A percentile compares a stretch with the other conserved stretches of the same genome.
Evolutionary conservation across 2,888 invertebrate genomes (phyloP).

Genomic region (Lasioglossum malachurum): DNA sequence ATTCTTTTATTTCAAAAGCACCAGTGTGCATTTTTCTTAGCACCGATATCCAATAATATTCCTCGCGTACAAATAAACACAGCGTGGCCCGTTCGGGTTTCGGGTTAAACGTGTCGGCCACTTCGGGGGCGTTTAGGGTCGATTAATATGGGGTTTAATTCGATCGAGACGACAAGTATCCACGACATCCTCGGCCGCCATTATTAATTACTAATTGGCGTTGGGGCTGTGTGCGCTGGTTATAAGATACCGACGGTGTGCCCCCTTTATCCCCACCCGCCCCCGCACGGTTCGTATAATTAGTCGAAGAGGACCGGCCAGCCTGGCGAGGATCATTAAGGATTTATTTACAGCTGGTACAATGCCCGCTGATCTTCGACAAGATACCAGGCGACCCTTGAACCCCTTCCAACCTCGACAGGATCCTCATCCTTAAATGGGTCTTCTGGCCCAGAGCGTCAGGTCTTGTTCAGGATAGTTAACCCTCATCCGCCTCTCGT

Average conservation of each 20-base stretch:
- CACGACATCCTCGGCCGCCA: constrained; percentile 62
- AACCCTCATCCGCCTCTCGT: no score
- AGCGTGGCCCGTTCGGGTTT: neutral
- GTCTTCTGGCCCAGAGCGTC: neutral
- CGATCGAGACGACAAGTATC: constrained; percentile 71
- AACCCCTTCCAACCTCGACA: constrained; percentile 36
- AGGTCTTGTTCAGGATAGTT: no score
- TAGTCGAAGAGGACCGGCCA: constrained; percentile 64
- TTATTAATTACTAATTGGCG: constrained; percentile 80
- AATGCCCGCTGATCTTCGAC: constrained; percentile 75
- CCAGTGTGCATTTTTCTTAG: no score
- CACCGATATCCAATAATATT: no score
- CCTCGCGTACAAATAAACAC: neutral
- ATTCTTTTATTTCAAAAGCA: no score
- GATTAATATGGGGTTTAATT: constrained; percentile 70
- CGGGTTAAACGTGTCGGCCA: constrained; percentile 43
- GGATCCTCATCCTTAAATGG: constrained; percentile 59
- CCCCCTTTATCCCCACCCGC: constrained; percentile 11
- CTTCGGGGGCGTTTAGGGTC: constrained; percentile 52
- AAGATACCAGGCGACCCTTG: constrained; percentile 71
- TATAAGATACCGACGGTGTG: constrained; percentile 70
- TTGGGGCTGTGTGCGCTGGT: constrained; percentile 53
- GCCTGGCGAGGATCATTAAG: constrained; percentile 74
- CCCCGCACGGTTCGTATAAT: constrained; percentile 68
- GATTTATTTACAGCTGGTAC: constrained; percentile 80